Evolutionary conservation across 2,888 invertebrate species (phyloP).

Genomic region (Rhodophaea formosa): DNA sequence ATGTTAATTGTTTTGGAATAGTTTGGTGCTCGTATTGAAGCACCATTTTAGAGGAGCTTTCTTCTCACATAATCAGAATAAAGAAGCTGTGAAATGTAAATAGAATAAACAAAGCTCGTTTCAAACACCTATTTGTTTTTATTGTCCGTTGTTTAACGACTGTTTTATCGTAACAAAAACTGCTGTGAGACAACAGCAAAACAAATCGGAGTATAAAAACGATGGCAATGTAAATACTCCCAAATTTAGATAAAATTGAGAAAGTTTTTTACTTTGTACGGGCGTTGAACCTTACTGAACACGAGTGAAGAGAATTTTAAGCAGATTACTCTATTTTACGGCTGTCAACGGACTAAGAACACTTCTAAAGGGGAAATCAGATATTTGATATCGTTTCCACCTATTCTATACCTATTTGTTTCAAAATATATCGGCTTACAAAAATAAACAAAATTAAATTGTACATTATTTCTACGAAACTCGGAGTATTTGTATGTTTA

Average conservation of each 20-base stretch:
- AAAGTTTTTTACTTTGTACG: constrained; percentile 11
- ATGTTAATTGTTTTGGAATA: no score
- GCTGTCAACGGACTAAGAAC: not conserved
- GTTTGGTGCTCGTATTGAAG: no score
- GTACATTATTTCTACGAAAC: no score
- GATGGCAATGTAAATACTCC: constrained; percentile 1
- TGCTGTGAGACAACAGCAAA: not conserved
- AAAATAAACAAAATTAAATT: no score
- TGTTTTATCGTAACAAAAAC: constrained; percentile 9
- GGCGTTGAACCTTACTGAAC: constrained; percentile 6
- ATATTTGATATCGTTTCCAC: not conserved
- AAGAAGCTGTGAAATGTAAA: not conserved
- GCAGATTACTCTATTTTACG: not conserved
- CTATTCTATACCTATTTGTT: not conserved
- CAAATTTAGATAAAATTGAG: constrained; percentile 8
- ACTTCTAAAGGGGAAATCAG: not conserved
- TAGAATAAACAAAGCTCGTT: not conserved
- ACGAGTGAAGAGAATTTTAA: not conserved
- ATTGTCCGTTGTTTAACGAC: not conserved
- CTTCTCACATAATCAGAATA: not conserved
- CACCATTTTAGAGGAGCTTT: no score
- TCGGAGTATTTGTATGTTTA: no score
- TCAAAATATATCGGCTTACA: no score
- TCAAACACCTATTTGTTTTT: not conserved
- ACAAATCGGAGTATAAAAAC: constrained; percentile 6